Base-by-base conservation (phyloP, 2,113 vertebrate genomes). In the Notiomystis cincta region DNA sequence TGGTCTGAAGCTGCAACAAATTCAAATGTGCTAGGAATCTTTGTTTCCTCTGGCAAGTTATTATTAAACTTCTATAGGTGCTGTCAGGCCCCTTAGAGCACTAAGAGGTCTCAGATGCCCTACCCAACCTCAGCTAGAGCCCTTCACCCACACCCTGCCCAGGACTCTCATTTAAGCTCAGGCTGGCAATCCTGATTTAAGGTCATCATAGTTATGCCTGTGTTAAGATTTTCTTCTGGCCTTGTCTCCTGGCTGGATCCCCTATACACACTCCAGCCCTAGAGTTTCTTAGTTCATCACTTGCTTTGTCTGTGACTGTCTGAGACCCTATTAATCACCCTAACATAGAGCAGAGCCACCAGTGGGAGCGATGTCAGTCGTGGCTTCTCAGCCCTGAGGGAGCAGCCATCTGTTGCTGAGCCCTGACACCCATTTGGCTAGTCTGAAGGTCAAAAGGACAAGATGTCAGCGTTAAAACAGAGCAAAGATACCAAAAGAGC, bases 311-410 rank as follows among this genome's bases (percentile, higher is more conserved):
- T 1, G 1, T 23, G n/a, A 13, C 31, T 80, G 18, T 21, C 24
- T 77, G 50, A 66, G 78, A 42, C 11, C 15, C 28, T 45, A 0
- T 38, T 53, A 58, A 9, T 9, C 62, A 5, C 15, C 10, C 18
- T 21, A 9, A 23, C 18, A 38, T 7, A 48, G 12, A 37, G 51
- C 58, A 40, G 15, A 45, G 23, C 40, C 22, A 3, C 15, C 6
- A 7, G 2, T 33, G 19, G 16, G 5, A 33, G 9, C 1, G 0
- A 25, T 35, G 33, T 14, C 31, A 25, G 6, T 47, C 3, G 6
- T 65, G 45, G 50, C 15, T 82, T 18, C 17, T 11, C 37, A 56
- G 31, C 11, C 16, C 44, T 13, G 22, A 60, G 70, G 25, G 13
- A 70, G 15, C 30, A 75, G 47, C 25, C 17, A 9, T 31, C 12